Base-by-base conservation (phyloP, 2,113 vertebrate species). In the Myrmecophaga tridactyla region DNA sequence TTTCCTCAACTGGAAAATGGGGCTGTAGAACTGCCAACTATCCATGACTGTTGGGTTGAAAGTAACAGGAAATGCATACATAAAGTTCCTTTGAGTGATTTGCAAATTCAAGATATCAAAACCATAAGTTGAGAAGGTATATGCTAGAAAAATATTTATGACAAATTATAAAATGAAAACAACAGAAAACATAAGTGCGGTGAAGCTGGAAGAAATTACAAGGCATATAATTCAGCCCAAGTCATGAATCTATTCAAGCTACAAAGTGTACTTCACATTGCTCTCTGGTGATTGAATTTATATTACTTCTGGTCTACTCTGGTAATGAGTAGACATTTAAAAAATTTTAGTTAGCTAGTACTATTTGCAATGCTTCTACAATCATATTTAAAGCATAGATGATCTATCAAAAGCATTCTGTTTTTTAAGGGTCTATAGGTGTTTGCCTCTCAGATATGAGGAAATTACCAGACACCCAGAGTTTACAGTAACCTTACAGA, bases 401-500 rank as follows among this genome's bases (percentile, higher is more conserved):
- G 20, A 23, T 53, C 60, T 90, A 53, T 51, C 20, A 58, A 95
- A 4, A 89, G 43, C 77, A 88, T 56, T 96, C 41, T 94, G 67
- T 81, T 94, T 96, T 97, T 97, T 96, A 94, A 97, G 83, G 36
- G 20, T 84, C 56, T 7, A 84, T 53, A 87, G 75, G 83, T 97
- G 86, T 94, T 96, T 94, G 77, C 12, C 87, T 96, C 83, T 73
- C 3, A n/a, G 81, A 97, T 95, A 94, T 94, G 81, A 81, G 36
- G 86, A 97, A 96, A 94, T 96, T 96, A 78, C 83, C 70, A 96
- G 83, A 96, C 90, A 94, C 95, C 48, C 41, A 86, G 89, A 96
- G 96, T 89, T 94, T 96, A 75, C 96, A 97, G 94, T 88, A 48
- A 93, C 60, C 85, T 90, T 97, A 91, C 51, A 78, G 69, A 96